A percentile compares a stretch with the other conserved stretches of the same genome.
Evolutionary conservation across 2,888 invertebrate species (phyloP).

Genomic region (Agriopis leucophaearia): DNA sequence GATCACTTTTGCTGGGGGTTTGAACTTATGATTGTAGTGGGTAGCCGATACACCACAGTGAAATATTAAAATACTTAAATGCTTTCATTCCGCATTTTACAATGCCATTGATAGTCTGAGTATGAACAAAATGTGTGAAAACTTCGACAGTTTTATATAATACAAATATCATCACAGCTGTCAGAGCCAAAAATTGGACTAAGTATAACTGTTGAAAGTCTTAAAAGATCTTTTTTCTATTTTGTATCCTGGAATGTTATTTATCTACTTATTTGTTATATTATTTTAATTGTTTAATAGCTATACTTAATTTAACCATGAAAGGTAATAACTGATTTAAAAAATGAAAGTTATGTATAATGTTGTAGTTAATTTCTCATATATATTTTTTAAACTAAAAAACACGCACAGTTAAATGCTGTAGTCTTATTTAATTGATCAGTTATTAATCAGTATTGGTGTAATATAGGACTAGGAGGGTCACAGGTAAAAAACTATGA

Average conservation of each 20-base stretch:
- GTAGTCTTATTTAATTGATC: conserved; percentile 10
- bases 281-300: neutral
- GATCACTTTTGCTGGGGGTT: too few relatives aligned
- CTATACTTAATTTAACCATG: neutral
- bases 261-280: neutral
- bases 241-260: conserved; percentile 3
- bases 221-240: neutral
- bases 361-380: neutral
- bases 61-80: neutral
- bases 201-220: neutral
- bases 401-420: neutral
- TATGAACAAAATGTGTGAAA: too few relatives aligned
- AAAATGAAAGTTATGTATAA: neutral
- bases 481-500: too few relatives aligned
- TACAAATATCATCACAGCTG: too few relatives aligned
- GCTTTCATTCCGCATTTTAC: neutral
- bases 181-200: too few relatives aligned
- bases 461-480: too few relatives aligned
- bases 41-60: neutral
- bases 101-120: too few relatives aligned
- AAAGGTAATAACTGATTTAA: neutral
- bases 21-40: neutral
- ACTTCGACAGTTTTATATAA: too few relatives aligned
- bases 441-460: neutral
- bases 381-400: neutral